phyloP scores from a whole-genome alignment of 2,797 vertebrate species.

The Rallus crepitans region DNA sequence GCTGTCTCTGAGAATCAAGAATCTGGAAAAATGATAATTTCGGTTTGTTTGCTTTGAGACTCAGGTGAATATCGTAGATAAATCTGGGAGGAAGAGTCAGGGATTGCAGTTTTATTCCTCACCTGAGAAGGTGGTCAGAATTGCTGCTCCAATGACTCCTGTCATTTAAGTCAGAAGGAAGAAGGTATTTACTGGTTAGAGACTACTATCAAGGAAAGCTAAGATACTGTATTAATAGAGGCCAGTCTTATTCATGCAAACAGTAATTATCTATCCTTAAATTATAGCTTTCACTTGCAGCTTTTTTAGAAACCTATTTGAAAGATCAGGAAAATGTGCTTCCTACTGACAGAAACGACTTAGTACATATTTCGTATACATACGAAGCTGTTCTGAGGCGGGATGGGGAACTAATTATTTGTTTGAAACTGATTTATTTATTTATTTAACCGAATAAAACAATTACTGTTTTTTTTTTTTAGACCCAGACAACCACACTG shows the following conservation, averaged over 20 bases:
- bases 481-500: neutral
- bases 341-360: neutral
- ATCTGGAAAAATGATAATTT: slow-evolving; percentile 79
- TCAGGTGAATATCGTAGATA: slow-evolving; percentile 76
- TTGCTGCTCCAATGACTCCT: neutral
- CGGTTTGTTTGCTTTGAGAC: slow-evolving; percentile 78
- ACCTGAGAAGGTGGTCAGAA: slow-evolving; percentile 15
- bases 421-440: neutral
- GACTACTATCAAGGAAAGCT: neutral
- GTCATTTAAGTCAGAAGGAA: neutral
- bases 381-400: neutral
- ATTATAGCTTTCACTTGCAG: neutral
- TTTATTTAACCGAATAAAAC: neutral
- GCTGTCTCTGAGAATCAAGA: slow-evolving; percentile 79
- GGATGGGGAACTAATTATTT: neutral
- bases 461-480: neutral
- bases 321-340: slow-evolving; percentile 39
- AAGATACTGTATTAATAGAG: slow-evolving; percentile 1
- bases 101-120: slow-evolving; percentile 47
- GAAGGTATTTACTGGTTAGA: slow-evolving; percentile 16
- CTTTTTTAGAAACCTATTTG: slow-evolving; percentile 35
- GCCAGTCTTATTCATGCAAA: slow-evolving; percentile 36
- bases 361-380: neutral
- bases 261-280: slow-evolving; percentile 40
- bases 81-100: slow-evolving; percentile 63